Evolutionary conservation across 64 coral and sea anemone genomes (phyloP), one percentile per base, ranked within the genome.

Genomic region (Trachythela sp.): DNA sequence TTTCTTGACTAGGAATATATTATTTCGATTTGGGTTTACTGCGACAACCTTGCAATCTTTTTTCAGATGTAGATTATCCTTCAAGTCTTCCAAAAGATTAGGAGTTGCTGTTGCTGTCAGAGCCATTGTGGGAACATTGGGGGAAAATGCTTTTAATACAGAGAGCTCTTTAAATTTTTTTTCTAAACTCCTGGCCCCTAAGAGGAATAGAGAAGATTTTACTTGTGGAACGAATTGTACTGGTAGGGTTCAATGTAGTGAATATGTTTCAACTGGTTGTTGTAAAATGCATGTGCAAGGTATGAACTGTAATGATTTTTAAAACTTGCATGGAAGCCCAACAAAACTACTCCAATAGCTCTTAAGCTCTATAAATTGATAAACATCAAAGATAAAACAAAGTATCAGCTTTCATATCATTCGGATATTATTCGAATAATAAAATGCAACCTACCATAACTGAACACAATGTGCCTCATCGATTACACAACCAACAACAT

Each of bases 381-480:
- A n/a, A n/a, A n/a, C n/a, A n/a, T n/a, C n/a, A n/a, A n/a, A n/a
- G n/a, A n/a, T n/a, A n/a, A n/a, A n/a, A n/a, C n/a, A n/a, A n/a
- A n/a, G n/a, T n/a, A n/a, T n/a, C n/a, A n/a, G n/a, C n/a, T n/a
- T n/a, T n/a, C n/a, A n/a, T n/a, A n/a, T n/a, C n/a, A n/a, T n/a
- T n/a, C n/a, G n/a, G n/a, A n/a, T n/a, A n/a, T n/a, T n/a, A n/a
- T n/a, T n/a, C n/a, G n/a, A 72, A 72, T 72, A 72, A 11, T 1
- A 30, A 72, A 72, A 35, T 24, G 27, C 8, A 17, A 60, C 76
- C 51, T 89, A 94, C 92, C 92, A 94, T 67, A 94, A 84, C 86
- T 91, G 60, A 80, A 94, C 93, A 85, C 92, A 93, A n/a, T 94
- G 89, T 48, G 92, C 92, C 43, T 94, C 92, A 86, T 94, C 90